These are phyloP conservation scores for Diachasma alloeum DNA, from an alignment of 1,140 invertebrate genomes.

Conservation along the genomic window DNA sequence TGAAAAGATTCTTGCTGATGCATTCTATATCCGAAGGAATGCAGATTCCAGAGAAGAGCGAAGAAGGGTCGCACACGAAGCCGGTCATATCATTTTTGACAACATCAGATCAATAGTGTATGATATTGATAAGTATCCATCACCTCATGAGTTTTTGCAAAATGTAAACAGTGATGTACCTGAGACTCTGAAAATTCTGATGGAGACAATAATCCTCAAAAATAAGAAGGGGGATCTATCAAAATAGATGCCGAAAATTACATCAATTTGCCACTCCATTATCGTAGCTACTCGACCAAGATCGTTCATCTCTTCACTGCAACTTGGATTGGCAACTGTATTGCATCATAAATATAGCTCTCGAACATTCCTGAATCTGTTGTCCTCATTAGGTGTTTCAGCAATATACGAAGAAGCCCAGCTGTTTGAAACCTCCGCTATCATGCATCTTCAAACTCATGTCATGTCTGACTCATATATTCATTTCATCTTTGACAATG, in stretches of 20 bases:
- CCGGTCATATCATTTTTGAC: conserved; percentile 4
- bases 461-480: not conserved
- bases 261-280: conserved; percentile 18
- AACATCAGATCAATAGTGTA: not conserved
- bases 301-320: not conserved
- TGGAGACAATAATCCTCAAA: not conserved
- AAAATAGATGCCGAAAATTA: not conserved
- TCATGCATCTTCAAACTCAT: not conserved
- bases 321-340: conserved; percentile 1
- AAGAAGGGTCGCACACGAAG: not conserved
- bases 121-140: not conserved
- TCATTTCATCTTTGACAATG: conserved; percentile 37
- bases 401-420: not conserved
- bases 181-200: not conserved
- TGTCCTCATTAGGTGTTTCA: conserved; percentile 6
- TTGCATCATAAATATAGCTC: conserved; percentile 17
- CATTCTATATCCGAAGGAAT: not conserved
- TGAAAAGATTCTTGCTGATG: not conserved
- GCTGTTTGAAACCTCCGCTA: not conserved
- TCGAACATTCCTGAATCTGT: not conserved
- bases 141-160: not conserved
- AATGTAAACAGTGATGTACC: not conserved
- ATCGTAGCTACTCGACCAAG: not conserved
- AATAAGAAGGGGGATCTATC: not conserved
- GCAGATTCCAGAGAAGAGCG: not conserved